Evolutionary conservation across 1,140 invertebrate genomes (phyloP), one percentile per base, ranked within the genome.

Genomic region (Melitaea cinxia): DNA sequence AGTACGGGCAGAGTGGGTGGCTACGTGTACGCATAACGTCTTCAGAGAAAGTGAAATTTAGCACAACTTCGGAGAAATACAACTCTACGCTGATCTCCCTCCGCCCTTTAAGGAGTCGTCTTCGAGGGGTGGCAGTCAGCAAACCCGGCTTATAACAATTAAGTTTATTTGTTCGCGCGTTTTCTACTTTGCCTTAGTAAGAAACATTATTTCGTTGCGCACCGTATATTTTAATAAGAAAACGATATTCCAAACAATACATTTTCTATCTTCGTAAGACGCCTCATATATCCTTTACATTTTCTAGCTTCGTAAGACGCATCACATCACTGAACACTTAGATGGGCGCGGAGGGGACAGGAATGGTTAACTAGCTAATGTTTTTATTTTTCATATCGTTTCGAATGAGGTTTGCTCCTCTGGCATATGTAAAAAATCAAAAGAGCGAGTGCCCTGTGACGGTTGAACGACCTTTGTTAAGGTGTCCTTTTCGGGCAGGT

Each of bases 21-120:
- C 68, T 88, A 83, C 82, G 77, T 86, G 77, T 83, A 90, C 88
- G 85, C 85, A 88, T 80, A 88, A 70, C 85, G 80, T 90, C 88
- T 89, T 89, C 79, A 82, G 81, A 85, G 88, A 91, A 91, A 91
- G 88, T 89, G 88, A 91, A 91, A 91, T 89, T 91, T 91, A 85
- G 88, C 85, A 80, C 88, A 89, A 91, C 82, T 89, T 89, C 82
- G 88, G 85, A 87, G 85, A 82, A 89, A 88, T 85, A 88, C 85
- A 88, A 89, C 82, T 80, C 76, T 73, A 68, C 76, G 66, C 70
- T 63, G 33, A 63, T 70, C 65, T 82, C 72, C 72, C 74, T 70
- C 74, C 77, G 68, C 80, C 78, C 70, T 69, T 64, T 28, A 63
- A 72, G 70, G 75, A 72, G 72, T 68, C 73, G 68, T 70, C 68